A percentile compares a stretch with the other conserved stretches of the same genome.
Evolutionary conservation across 2,797 vertebrate genomes (phyloP).

Genomic region (Phataginus tetradactyla): DNA sequence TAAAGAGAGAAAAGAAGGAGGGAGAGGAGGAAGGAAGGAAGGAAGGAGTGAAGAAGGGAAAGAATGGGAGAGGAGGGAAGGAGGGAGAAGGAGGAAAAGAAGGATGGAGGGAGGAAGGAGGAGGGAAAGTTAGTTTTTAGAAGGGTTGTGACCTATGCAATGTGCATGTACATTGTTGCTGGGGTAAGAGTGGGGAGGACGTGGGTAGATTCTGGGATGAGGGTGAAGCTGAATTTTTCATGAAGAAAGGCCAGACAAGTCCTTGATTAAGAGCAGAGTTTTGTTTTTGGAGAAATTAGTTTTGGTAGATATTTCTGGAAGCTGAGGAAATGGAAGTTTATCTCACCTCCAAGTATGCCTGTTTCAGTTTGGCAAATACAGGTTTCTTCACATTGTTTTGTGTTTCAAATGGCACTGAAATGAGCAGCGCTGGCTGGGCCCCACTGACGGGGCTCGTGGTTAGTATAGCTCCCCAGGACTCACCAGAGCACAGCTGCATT

Average conservation of each 20-base stretch:
- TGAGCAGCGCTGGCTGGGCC: background rate
- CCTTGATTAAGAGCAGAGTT: slow-evolving; percentile 53
- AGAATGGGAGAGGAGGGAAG: too few species aligned
- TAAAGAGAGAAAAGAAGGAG: background rate
- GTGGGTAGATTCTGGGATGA: background rate
- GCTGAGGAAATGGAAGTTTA: slow-evolving; percentile 72
- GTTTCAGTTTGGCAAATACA: slow-evolving; percentile 74
- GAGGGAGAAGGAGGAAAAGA: background rate
- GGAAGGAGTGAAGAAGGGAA: background rate
- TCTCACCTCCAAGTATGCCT: slow-evolving; percentile 63
- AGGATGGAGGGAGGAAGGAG: background rate
- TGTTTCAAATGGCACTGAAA: slow-evolving; percentile 50
- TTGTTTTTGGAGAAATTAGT: slow-evolving; percentile 74
- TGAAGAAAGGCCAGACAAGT: slow-evolving; percentile 35
- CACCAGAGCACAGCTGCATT: background rate
- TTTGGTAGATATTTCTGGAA: slow-evolving; percentile 74
- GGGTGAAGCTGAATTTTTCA: background rate
- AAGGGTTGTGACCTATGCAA: background rate
- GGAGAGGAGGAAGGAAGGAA: background rate
- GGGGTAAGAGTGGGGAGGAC: background rate
- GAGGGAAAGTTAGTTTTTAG: background rate
- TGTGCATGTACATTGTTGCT: accelerated
- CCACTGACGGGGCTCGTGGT: background rate
- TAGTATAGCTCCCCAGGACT: background rate
- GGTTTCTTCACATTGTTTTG: slow-evolving; percentile 47